Evolutionary conservation across 2,797 vertebrate species (phyloP), one percentile per base, ranked within the genome.

Genomic region (Gymnoscopelus microlampas): DNA sequence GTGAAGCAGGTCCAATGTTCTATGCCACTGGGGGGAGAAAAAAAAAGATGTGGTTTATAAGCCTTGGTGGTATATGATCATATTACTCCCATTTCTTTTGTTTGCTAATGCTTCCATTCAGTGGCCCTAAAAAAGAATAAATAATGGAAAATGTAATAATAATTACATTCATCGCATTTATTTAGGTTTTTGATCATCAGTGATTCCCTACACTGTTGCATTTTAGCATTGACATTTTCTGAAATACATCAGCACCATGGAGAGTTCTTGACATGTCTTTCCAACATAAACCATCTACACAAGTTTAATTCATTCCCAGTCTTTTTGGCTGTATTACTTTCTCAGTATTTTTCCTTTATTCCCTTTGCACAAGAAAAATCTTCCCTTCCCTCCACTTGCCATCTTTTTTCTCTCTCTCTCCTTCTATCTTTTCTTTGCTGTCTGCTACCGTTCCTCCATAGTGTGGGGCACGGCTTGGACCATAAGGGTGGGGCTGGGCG

Each of bases 1-100:
- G 73, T 79, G 77, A 65, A 88, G 80, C 63, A 76, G 60, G 83
- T 48, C 59, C 72, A 84, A 71, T 80, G 68, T 85, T 85, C 71
- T 87, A 69, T 87, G 68, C 63, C 77, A 76, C 39, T 44, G 39
- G 39, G 39, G 39, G 39, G 39, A 39, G n/a, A 71, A 64, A 56
- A 73, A 76, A 19, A 70, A 57, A 68, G 62, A 66, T 57, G 69
- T 73, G 56, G 66, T 78, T 71, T 64, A 70, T 66, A 63, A 66
- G 63, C 60, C 62, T 57, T 15, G 39, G 11, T 67, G 55, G 48
- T 66, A 63, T 70, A 13, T 48, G 39, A 44, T 57, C 13, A 13
- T 55, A 50, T 47, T 47, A 39, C 26, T 2, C 44, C 8, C 44
- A 12, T 60, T 49, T 53, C 47, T 75, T 59, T 71, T 68, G 11